phyloP scores from a whole-genome alignment of 2,888 invertebrate genomes.

The Atherix ibis region DNA sequence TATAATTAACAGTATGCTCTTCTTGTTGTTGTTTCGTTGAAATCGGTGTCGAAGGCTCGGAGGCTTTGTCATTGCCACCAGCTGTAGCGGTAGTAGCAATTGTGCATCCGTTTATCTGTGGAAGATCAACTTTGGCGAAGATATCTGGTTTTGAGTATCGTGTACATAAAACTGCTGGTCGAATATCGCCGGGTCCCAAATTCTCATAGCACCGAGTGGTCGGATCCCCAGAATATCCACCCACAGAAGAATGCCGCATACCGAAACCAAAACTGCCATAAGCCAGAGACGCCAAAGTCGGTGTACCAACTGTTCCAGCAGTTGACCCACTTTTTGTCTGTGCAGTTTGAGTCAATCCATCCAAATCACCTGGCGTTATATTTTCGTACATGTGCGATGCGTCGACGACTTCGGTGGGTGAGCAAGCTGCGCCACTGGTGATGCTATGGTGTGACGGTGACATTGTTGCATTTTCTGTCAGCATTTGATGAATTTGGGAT shows the following conservation, averaged over 20 bases:
- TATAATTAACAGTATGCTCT: slow-evolving; percentile 25
- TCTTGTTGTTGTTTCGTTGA: slow-evolving; percentile 7
- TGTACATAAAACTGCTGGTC: slow-evolving; percentile 8
- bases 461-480: not conserved
- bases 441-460: not conserved
- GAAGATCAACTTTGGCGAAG: slow-evolving; percentile 14
- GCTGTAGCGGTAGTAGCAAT: not conserved
- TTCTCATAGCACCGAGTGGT: slow-evolving; percentile 16
- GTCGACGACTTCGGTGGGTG: slow-evolving; percentile 11
- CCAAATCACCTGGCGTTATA: slow-evolving; percentile 27
- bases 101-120: slow-evolving; percentile 2
- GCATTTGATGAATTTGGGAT: not conserved
- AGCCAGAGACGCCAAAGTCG: slow-evolving; percentile 3
- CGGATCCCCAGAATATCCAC: slow-evolving; percentile 7
- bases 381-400: slow-evolving; percentile 35
- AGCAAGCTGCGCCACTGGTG: not conserved
- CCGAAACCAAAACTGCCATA: slow-evolving; percentile 10
- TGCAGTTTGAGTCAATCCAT: slow-evolving; percentile 5
- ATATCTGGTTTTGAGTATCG: slow-evolving; percentile 15
- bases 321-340: too few species aligned
- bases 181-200: slow-evolving; percentile 13
- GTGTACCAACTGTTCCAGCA: too few species aligned
- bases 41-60: slow-evolving; percentile 15
- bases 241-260: slow-evolving; percentile 7
- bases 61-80: slow-evolving; percentile 9